phyloP scores from a whole-genome alignment of 2,113 vertebrate genomes.

The Athene noctua region DNA sequence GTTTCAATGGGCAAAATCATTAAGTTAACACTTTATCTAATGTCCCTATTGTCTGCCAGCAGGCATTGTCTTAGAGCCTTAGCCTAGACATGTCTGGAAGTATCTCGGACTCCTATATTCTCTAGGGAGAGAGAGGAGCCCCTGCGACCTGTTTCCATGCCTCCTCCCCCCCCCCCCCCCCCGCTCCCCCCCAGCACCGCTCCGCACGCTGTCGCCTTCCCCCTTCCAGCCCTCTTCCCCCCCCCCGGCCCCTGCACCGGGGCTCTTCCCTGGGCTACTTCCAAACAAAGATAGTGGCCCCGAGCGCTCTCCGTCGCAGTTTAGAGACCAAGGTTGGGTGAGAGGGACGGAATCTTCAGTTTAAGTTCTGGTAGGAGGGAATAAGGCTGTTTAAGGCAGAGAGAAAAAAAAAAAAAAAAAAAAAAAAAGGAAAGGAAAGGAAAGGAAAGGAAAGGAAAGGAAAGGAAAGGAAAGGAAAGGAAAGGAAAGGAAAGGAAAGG shows the following conservation, averaged over 20 bases:
- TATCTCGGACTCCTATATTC: constrained; percentile 8
- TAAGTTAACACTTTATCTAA: constrained; percentile 93
- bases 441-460: no score
- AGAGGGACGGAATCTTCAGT: background rate
- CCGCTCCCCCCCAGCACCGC: background rate
- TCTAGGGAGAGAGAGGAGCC: background rate
- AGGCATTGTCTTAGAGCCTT: constrained; percentile 80
- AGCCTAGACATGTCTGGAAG: constrained; percentile 64
- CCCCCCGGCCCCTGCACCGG: no score
- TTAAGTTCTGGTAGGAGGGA: background rate
- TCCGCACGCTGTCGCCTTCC: background rate
- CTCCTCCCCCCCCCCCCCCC: no score
- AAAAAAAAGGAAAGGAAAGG: no score
- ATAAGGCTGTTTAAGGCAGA: background rate
- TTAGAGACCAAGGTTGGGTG: background rate
- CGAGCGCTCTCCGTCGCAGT: background rate
- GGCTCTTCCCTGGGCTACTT: background rate
- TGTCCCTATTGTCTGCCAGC: constrained; percentile 82
- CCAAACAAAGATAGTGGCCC: background rate
- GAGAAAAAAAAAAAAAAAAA: fast-evolving
- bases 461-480: no score
- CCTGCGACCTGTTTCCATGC: background rate
- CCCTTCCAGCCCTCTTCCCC: background rate
- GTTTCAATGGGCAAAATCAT: constrained; percentile 84
- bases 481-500: no score